Percentiles rank a stretch among this genome's conserved stretches.
Conservation (phyloP, 2,797 vertebrate genomes). For the Malurus leucopterus region DNA sequence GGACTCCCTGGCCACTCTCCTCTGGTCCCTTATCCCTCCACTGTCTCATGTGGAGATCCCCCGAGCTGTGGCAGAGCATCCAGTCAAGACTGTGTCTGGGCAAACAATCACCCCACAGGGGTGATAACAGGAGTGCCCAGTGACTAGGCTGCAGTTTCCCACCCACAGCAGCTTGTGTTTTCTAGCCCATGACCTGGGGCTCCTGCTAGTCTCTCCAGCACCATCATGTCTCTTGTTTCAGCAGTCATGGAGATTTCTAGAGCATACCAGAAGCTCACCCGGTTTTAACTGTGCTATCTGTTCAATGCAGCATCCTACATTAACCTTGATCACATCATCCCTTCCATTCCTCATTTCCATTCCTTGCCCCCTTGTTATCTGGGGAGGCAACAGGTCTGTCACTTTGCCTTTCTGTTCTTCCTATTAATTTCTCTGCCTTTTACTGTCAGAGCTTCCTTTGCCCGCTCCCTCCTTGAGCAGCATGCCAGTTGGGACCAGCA, state of each 20-base stretch:
- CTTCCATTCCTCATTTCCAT: conserved; percentile 29
- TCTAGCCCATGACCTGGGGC: neutral
- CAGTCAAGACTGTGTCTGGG: neutral
- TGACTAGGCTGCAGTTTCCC: neutral
- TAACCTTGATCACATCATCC: neutral
- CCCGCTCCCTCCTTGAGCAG: conserved; percentile 9
- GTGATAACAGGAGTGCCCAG: neutral
- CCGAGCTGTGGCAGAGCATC: neutral
- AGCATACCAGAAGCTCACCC: neutral
- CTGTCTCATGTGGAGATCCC: neutral
- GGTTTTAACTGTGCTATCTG: neutral
- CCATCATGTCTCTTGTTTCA: neutral
- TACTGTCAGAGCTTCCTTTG: conserved; percentile 32
- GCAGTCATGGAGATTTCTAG: neutral
- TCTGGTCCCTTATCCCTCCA: neutral
- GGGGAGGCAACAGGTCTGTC: neutral
- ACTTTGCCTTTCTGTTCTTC: conserved; percentile 11
- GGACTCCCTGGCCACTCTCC: neutral
- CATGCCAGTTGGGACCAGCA: neutral
- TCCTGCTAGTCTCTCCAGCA: neutral
- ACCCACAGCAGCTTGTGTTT: neutral
- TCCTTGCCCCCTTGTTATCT: neutral
- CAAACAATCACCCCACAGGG: neutral
- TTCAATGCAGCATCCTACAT: conserved; percentile 1
- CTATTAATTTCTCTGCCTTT: conserved; percentile 26